Base-by-base conservation (phyloP, 2,113 vertebrate genomes). In the Scomber japonicus region DNA sequence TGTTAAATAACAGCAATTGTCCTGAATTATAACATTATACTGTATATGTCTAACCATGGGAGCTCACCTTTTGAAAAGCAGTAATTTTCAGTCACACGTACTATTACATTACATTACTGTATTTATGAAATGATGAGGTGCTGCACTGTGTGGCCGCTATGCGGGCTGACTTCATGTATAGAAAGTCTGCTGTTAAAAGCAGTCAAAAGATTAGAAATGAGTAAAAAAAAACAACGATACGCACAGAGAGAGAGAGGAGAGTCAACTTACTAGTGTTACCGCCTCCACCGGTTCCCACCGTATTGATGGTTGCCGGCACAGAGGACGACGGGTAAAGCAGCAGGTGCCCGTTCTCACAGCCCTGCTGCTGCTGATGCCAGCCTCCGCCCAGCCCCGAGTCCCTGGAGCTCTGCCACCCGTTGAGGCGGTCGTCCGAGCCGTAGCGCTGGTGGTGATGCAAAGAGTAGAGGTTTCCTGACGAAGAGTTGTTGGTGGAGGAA, bases 391-490 rank as follows among this genome's bases (percentile, higher is more conserved):
- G 95, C 71, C 97, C 97, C 4, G 98, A 97, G 86, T 98, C 98
- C 79, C 98, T 94, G 27, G 96, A 96, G 91, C 96, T 96, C 91
- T 98, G 98, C 98, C 97, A 99, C 13, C 98, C 98, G 11, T 99
- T 99, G 62, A 99, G 97, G 21, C 97, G 97, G 89, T 99, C 98
- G 0, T 99, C 97, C 0, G 98, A 99, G 93, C 98, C 97, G 75
- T 98, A 98, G 94, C 98, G 98, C 95, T 99, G 97, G 95, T 98
- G 97, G 84, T 97, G 97, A 92, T 91, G 91, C 67, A 92, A 50
- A 31, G 96, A 94, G 90, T 97, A 99, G 80, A 96, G 96, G 84
- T 97, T 97, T 9, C 90, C 84, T 1, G 90, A 90, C 2, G 87
- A 91, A 1, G 86, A 89, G 35, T 83, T 89, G 87, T 86, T 91